Evolutionary conservation across 2,113 vertebrate genomes (phyloP).

Genomic region (Australoheros scitulus): DNA sequence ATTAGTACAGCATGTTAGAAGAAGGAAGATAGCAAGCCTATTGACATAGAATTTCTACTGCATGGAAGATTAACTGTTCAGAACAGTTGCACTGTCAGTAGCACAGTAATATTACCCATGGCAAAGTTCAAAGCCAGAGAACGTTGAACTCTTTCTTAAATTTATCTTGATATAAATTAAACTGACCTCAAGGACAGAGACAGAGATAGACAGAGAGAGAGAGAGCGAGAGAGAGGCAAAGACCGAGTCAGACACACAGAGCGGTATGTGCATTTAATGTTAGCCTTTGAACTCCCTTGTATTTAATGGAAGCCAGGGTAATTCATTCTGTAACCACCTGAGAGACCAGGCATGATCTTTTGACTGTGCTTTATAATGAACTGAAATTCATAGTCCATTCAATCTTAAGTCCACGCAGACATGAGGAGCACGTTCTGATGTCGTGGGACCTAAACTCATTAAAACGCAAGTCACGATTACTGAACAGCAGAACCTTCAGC

Average conservation of each 20-base stretch:
- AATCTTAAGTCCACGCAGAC: constrained; percentile 1
- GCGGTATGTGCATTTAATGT: constrained; percentile 51
- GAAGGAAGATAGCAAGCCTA: neutral
- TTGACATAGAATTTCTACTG: neutral
- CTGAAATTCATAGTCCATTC: constrained; percentile 26
- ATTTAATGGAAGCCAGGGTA: constrained; percentile 52
- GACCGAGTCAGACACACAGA: constrained; percentile 3
- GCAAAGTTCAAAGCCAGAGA: constrained; percentile 2
- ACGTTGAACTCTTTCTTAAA: constrained; percentile 5
- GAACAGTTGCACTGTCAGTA: neutral
- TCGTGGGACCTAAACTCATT: constrained; percentile 50
- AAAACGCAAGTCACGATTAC: constrained; percentile 15
- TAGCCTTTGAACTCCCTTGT: constrained; percentile 43
- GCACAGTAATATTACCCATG: neutral
- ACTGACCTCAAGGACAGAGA: constrained; percentile 3
- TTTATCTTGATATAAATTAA: constrained; percentile 18
- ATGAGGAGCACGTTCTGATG: neutral
- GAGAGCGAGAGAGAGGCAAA: neutral
- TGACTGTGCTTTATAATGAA: constrained; percentile 58
- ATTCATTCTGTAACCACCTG: constrained; percentile 56
- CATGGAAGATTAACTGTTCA: neutral
- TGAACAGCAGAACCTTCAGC: neutral
- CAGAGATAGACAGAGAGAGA: neutral
- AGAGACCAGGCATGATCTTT: constrained; percentile 55
- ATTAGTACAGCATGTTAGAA: neutral